Evolutionary conservation across 2,797 vertebrate genomes (phyloP).

Genomic region (Cyclopterus lumpus): DNA sequence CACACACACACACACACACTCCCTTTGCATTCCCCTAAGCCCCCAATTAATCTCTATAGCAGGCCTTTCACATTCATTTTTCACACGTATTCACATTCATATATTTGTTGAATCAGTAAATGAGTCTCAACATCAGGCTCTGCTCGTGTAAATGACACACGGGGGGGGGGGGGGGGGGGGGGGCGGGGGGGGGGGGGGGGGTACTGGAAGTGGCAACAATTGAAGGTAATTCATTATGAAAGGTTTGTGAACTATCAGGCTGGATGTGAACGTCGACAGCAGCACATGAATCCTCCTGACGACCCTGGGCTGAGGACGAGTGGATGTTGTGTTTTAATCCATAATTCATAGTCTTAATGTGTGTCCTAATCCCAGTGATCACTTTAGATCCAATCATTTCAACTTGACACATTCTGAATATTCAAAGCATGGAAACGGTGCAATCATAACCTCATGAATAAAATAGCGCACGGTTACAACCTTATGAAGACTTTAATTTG

Average conservation of each 20-base stretch:
- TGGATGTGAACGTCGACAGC: slow-evolving; percentile 48
- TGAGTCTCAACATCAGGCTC: slow-evolving; percentile 34
- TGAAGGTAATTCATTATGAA: slow-evolving; percentile 61
- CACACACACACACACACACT: slow-evolving; percentile 14
- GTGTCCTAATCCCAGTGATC: slow-evolving; percentile 52
- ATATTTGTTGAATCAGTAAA: slow-evolving; percentile 57
- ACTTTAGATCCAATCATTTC: slow-evolving; percentile 66
- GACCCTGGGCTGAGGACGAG: slow-evolving; percentile 30
- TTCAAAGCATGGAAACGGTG: slow-evolving; percentile 69
- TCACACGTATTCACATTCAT: slow-evolving; percentile 42
- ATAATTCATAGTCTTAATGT: slow-evolving; percentile 63
- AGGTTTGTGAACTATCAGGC: slow-evolving; percentile 34
- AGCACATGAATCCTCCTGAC: slow-evolving; percentile 44
- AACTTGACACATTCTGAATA: slow-evolving; percentile 73
- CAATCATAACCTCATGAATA: slow-evolving; percentile 79
- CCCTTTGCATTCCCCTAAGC: slow-evolving; percentile 42
- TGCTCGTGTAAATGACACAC: slow-evolving; percentile 39
- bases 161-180: neutral
- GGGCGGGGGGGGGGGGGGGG: no score
- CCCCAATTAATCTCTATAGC: slow-evolving; percentile 74
- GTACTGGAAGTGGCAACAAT: slow-evolving; percentile 36
- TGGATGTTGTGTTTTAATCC: slow-evolving; percentile 45
- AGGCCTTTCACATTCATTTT: slow-evolving; percentile 62
- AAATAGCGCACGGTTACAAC: slow-evolving; percentile 72
- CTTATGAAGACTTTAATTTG: slow-evolving; percentile 73